Percentiles rank a stretch among this genome's conserved stretches.
Evolutionary conservation across 2,113 vertebrate genomes (phyloP).

Genomic region (Puntigrus tetrazona): DNA sequence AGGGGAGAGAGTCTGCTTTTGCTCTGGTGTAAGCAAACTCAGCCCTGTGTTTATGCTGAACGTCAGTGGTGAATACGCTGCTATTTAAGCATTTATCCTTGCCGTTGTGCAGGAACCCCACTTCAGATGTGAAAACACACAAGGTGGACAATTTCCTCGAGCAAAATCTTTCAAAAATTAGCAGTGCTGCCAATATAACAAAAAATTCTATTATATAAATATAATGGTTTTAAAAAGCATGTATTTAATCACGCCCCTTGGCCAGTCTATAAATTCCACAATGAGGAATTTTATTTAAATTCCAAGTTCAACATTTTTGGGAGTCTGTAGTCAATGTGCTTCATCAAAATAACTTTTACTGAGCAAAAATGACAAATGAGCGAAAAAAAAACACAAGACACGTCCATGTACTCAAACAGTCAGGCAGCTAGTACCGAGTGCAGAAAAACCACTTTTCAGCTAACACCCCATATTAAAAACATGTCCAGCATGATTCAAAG

Average conservation of each 20-base stretch:
- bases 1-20: conserved; percentile 13
- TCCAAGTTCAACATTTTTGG: not conserved
- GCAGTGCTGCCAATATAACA: not conserved
- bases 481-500: not conserved
- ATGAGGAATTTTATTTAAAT: not conserved
- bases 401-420: not conserved
- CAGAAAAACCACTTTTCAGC: not conserved
- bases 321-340: not conserved
- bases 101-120: conserved; percentile 47
- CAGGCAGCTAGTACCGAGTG: not conserved
- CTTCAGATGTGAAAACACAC: not conserved
- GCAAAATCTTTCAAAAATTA: not conserved
- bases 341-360: not conserved
- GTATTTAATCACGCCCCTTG: not conserved
- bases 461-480: not conserved
- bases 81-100: conserved; percentile 61
- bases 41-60: conserved; percentile 68
- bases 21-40: conserved; percentile 61
- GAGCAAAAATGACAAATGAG: not conserved
- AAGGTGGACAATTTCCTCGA: not conserved
- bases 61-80: conserved; percentile 61
- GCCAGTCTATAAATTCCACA: not conserved
- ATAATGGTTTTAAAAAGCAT: not conserved
- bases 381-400: not conserved
- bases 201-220: not conserved